Evolutionary conservation across 1,140 invertebrate species (phyloP), one percentile per base, ranked within the genome.

Genomic region (Maconellicoccus hirsutus): DNA sequence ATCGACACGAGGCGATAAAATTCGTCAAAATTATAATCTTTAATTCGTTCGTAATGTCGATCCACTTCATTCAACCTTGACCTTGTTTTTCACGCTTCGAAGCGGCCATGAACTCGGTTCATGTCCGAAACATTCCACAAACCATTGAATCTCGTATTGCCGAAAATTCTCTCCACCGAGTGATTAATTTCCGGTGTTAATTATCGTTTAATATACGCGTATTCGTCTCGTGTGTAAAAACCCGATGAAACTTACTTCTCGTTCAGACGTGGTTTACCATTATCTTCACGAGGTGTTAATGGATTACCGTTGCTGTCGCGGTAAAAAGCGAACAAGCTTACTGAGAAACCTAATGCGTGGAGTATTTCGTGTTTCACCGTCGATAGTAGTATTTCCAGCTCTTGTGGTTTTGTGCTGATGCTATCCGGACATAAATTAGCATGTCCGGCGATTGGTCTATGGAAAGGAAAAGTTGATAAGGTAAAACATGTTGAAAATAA

Each of bases 301-400:
- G 95, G 95, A 27, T 88, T 84, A 0, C 94, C 95, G 39, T 89
- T 81, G 63, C 88, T 85, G 79, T 98, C 94, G 75, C 91, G 81
- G 80, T 91, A 96, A 80, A 97, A 98, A 0, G 94, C 96, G 79
- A 92, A 98, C 12, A 98, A 83, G 69, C 92, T 94, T 0, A 96
- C 90, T 8, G 94, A 96, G 82, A 98, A 98, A 0, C 94, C 95
- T 33, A 99, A 81, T 0, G 96, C 96, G 82, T 99, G 97, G 0
- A 98, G 82, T 78, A 99, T 98, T 80, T 99, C 97, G 81, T 99
- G 97, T 80, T 99, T 98, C 0, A 99, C 93, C 0, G 96, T 98
- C 23, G 95, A 96, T 73, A 98, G 81, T 1, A 98, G 83, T 16
- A 94, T 94, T 75, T 95, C 91, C 71, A 96, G 80, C 77, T 99